These are phyloP conservation scores for Allacma fusca DNA, from an alignment of 2,888 invertebrate species.

Conservation along the genomic window DNA sequence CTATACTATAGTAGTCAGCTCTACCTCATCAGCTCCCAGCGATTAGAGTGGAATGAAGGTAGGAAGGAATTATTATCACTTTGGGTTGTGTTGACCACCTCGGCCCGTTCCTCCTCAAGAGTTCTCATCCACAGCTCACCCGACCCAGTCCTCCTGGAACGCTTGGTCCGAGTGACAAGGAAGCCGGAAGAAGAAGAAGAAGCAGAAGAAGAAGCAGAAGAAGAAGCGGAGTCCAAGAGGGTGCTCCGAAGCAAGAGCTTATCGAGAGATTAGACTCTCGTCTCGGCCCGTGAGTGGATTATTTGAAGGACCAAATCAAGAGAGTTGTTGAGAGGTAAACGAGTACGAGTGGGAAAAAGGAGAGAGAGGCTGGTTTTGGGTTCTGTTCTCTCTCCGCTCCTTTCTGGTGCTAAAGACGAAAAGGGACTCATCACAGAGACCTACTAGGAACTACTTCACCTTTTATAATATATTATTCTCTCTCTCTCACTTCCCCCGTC, in stretches of 20 bases:
- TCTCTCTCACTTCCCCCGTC: not conserved
- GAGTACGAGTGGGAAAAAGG: slow-evolving; percentile 40
- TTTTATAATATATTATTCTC: slow-evolving; percentile 27
- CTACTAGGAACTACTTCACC: slow-evolving; percentile 32
- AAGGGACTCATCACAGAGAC: slow-evolving; percentile 43
- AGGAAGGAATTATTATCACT: too few species aligned
- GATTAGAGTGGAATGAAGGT: too few species aligned
- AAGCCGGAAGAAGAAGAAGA: not conserved
- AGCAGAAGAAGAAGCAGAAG: too few species aligned
- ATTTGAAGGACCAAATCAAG: slow-evolving; percentile 61
- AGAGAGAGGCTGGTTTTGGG: slow-evolving; percentile 31
- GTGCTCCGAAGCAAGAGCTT: slow-evolving; percentile 42
- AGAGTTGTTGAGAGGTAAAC: slow-evolving; percentile 55
- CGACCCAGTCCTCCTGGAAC: too few species aligned
- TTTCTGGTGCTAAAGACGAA: slow-evolving; percentile 43
- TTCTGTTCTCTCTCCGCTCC: slow-evolving; percentile 23
- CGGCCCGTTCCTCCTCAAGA: too few species aligned
- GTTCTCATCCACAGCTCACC: too few species aligned
- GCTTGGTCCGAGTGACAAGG: too few species aligned
- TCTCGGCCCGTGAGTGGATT: slow-evolving; percentile 57
- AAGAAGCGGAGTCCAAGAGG: slow-evolving; percentile 19
- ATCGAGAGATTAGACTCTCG: slow-evolving; percentile 47
- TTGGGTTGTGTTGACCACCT: too few species aligned
- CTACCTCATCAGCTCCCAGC: too few species aligned
- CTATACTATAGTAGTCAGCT: not conserved